phyloP scores from a whole-genome alignment of 2,888 invertebrate genomes.

The Standfussiana lucernea region DNA sequence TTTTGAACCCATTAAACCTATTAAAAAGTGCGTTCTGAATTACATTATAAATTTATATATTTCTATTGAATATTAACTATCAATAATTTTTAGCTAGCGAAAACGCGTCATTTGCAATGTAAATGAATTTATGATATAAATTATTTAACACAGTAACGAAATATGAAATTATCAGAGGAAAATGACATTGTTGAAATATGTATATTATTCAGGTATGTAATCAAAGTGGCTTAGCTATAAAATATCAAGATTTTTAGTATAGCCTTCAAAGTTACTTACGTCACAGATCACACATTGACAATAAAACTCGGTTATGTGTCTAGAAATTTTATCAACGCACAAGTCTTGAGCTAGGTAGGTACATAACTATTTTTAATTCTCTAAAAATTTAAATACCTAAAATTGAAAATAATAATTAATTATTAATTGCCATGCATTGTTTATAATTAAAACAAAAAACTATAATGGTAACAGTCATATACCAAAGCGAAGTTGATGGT shows the following conservation, averaged over 20 bases:
- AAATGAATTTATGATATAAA: neutral
- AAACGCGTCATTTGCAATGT: neutral
- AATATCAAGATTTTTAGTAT: constrained; percentile 7
- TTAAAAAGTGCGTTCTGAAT: neutral
- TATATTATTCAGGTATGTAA: neutral
- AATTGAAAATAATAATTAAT: too few relatives aligned
- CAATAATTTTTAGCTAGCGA: neutral
- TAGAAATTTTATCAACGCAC: constrained; percentile 27
- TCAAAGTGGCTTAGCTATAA: neutral
- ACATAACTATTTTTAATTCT: constrained; percentile 3
- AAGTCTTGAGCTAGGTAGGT: neutral
- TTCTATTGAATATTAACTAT: neutral
- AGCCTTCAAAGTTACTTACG: constrained; percentile 14
- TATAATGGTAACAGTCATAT: neutral
- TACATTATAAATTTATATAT: neutral
- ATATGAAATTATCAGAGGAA: neutral
- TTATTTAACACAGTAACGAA: neutral
- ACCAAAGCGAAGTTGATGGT: neutral
- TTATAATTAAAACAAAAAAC: neutral
- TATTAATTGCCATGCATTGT: too few relatives aligned
- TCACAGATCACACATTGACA: constrained; percentile 40
- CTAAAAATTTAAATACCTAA: neutral
- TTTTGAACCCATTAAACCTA: neutral
- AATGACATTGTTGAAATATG: too few relatives aligned
- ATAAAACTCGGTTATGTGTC: constrained; percentile 28